These are phyloP conservation scores for Pachycephala philippinensis DNA, from an alignment of 2,113 vertebrate genomes.

Conservation along the genomic window DNA sequence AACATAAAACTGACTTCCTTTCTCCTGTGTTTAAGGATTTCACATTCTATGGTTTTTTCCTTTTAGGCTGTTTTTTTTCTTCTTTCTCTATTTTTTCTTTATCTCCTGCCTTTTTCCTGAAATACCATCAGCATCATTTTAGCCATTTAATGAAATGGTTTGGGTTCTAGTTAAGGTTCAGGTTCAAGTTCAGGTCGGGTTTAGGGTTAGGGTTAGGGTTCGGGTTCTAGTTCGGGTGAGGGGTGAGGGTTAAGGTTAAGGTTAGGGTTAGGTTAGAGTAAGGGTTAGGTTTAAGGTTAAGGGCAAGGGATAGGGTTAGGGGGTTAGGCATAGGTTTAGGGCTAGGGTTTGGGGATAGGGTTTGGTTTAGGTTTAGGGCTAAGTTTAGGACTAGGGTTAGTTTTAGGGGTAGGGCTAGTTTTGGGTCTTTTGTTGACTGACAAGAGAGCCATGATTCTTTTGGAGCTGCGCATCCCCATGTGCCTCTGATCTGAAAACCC, in stretches of 20 bases:
- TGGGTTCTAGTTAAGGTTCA: accelerated
- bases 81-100: not conserved
- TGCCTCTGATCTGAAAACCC: not conserved
- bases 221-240: no score
- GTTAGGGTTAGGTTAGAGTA: no score
- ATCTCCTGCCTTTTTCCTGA: not conserved
- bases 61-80: not conserved
- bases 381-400: no score
- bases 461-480: accelerated
- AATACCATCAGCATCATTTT: not conserved
- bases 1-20: not conserved
- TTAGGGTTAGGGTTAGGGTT: no score
- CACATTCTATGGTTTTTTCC: not conserved
- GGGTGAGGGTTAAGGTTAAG: no score
- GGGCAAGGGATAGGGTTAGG: no score
- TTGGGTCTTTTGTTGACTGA: not conserved
- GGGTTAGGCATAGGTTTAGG: no score
- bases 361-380: no score
- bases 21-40: not conserved
- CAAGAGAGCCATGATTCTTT: not conserved
- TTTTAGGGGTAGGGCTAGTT: no score
- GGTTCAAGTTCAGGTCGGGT: no score
- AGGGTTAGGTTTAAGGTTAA: no score
- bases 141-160: not conserved
- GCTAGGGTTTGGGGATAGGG: no score